A percentile compares a stretch with the other conserved stretches of the same genome.
These are phyloP conservation scores for Ctenoplectra terminalis DNA, from an alignment of 1,140 invertebrate genomes.

Conservation along the genomic window DNA sequence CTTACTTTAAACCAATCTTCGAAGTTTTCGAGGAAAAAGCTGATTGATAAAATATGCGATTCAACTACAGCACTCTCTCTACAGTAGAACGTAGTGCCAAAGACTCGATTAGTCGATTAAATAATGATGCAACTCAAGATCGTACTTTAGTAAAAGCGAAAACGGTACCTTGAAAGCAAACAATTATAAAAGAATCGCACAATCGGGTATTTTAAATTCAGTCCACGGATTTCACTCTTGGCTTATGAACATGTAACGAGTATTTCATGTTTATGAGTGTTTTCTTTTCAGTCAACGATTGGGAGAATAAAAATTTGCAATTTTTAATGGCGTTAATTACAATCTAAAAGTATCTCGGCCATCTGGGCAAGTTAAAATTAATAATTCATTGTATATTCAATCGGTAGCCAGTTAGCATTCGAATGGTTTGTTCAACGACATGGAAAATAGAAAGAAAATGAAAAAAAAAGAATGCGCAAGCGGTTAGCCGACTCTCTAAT, in stretches of 20 bases:
- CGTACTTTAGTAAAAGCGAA: constrained; percentile 5
- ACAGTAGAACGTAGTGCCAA: constrained; percentile 1
- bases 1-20: too few species aligned
- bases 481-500: constrained; percentile 35
- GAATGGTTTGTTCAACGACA: background rate
- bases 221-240: background rate
- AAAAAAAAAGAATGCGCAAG: constrained; percentile 7
- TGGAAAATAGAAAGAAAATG: background rate
- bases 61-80: constrained; percentile 15
- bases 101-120: background rate
- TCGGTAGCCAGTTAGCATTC: background rate
- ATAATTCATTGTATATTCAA: background rate
- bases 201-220: constrained; percentile 2
- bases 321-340: background rate
- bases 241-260: background rate
- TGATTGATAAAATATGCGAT: background rate
- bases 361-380: background rate
- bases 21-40: background rate
- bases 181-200: background rate
- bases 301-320: background rate
- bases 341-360: background rate
- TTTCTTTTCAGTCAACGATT: background rate
- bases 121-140: background rate
- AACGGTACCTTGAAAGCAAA: constrained; percentile 6
- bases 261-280: background rate